Percentiles rank a stretch among this genome's conserved stretches.
These are phyloP conservation scores for Drosophila nigromelanica DNA, from an alignment of 1,140 invertebrate species.

Conservation along the genomic window DNA sequence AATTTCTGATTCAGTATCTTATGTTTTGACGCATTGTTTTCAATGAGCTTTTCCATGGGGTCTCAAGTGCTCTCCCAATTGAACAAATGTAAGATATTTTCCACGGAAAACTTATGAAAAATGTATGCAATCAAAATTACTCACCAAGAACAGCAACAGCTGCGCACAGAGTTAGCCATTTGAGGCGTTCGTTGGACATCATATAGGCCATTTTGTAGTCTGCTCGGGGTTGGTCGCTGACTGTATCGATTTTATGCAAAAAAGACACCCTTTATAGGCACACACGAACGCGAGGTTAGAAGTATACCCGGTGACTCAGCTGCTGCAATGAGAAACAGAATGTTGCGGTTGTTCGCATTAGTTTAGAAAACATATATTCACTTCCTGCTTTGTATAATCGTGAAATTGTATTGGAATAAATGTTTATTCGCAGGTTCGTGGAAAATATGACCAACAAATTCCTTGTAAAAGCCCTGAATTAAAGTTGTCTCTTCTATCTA, in stretches of 20 bases:
- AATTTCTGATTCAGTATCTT: slow-evolving; percentile 1
- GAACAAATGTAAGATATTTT: slow-evolving; percentile 13
- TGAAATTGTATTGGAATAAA: too few relatives aligned
- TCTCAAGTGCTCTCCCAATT: slow-evolving; percentile 19
- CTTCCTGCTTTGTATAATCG: not conserved
- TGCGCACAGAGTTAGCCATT: slow-evolving; percentile 74
- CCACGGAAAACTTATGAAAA: slow-evolving; percentile 9
- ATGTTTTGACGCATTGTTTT: slow-evolving; percentile 14
- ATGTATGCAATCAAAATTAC: slow-evolving; percentile 47
- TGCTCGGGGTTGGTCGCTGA: slow-evolving; percentile 30
- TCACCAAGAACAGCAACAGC: slow-evolving; percentile 68
- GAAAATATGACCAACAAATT: too few relatives aligned
- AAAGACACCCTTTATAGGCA: slow-evolving; percentile 51
- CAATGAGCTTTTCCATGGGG: not conserved
- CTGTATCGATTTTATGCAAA: slow-evolving; percentile 70
- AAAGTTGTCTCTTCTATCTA: too few relatives aligned
- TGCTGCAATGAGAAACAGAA: slow-evolving; percentile 42
- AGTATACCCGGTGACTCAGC: slow-evolving; percentile 46
- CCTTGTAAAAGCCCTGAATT: too few relatives aligned
- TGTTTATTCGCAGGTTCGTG: too few relatives aligned
- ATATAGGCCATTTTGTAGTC: slow-evolving; percentile 55
- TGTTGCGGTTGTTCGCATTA: slow-evolving; percentile 10
- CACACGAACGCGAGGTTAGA: slow-evolving; percentile 30
- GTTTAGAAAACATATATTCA: not conserved
- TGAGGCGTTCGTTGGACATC: slow-evolving; percentile 62